phyloP scores from a whole-genome alignment of 2,888 invertebrate genomes.

The Dimorphilus gyrociliatus region DNA sequence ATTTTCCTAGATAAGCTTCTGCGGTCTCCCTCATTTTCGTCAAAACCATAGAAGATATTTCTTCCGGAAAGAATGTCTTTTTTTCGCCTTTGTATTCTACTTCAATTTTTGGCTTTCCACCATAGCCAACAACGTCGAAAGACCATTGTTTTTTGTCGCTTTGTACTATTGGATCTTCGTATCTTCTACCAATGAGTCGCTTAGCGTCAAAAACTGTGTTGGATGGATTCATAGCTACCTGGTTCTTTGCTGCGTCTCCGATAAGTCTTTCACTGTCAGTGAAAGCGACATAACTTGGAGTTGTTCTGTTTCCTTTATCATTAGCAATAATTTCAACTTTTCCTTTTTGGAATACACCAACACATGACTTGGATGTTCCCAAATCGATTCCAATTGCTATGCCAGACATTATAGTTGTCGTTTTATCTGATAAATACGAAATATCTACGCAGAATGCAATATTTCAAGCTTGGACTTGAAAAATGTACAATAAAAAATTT shows the following conservation, averaged over 20 bases:
- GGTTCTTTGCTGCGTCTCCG: conserved; percentile 42
- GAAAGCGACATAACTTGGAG: conserved; percentile 57
- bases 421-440: not conserved
- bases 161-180: conserved; percentile 58
- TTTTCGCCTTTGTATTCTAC: conserved; percentile 59
- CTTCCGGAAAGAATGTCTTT: conserved; percentile 74
- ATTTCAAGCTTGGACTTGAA: no score
- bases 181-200: conserved; percentile 61
- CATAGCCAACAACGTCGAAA: conserved; percentile 37
- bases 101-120: conserved; percentile 16
- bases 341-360: conserved; percentile 39
- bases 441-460: no score
- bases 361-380: conserved; percentile 61
- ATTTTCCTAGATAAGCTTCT: conserved; percentile 44
- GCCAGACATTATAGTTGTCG: no score
- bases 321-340: conserved; percentile 43
- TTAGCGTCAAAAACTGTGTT: conserved; percentile 46
- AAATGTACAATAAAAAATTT: no score
- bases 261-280: conserved; percentile 42
- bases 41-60: conserved; percentile 77
- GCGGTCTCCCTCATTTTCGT: conserved; percentile 63
- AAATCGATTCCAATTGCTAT: conserved; percentile 71
- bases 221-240: conserved; percentile 51
- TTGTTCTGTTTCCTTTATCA: conserved; percentile 51
- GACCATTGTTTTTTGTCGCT: conserved; percentile 68